Evolutionary conservation across 2,113 vertebrate genomes (phyloP).

Genomic region (Rhineura floridana): DNA sequence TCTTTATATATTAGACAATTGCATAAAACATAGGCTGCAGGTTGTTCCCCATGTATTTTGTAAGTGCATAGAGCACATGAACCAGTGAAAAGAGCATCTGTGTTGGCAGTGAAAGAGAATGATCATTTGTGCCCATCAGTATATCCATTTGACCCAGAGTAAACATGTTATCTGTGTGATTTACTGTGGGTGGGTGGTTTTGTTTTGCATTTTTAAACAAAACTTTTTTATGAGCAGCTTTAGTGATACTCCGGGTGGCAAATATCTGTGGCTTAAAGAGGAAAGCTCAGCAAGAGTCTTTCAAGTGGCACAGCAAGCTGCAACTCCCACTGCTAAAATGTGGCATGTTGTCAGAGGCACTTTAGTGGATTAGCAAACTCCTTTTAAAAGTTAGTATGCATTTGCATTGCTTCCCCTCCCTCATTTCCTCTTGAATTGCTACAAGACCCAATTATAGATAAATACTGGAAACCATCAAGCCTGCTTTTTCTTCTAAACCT

Average conservation of each 20-base stretch:
- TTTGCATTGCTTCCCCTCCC: neutral
- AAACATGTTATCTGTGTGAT: constrained; percentile 13
- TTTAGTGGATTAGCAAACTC: neutral
- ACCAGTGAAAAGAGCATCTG: neutral
- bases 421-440: neutral
- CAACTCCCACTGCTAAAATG: neutral
- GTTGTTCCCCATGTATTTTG: neutral
- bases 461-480: constrained; percentile 40
- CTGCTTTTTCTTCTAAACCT: constrained; percentile 30
- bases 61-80: neutral
- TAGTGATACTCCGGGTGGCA: neutral
- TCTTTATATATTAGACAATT: neutral
- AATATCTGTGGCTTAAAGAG: constrained; percentile 25
- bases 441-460: neutral
- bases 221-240: constrained; percentile 3
- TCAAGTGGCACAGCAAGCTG: constrained; percentile 23
- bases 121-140: neutral
- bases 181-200: neutral
- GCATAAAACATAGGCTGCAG: neutral
- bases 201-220: neutral
- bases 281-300: constrained; percentile 6
- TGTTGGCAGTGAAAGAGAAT: neutral
- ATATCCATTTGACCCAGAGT: neutral
- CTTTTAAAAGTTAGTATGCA: constrained; percentile 10
- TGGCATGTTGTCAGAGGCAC: neutral